Evolutionary conservation across 2,888 invertebrate genomes (phyloP).

Genomic region (Netelia inedita): DNA sequence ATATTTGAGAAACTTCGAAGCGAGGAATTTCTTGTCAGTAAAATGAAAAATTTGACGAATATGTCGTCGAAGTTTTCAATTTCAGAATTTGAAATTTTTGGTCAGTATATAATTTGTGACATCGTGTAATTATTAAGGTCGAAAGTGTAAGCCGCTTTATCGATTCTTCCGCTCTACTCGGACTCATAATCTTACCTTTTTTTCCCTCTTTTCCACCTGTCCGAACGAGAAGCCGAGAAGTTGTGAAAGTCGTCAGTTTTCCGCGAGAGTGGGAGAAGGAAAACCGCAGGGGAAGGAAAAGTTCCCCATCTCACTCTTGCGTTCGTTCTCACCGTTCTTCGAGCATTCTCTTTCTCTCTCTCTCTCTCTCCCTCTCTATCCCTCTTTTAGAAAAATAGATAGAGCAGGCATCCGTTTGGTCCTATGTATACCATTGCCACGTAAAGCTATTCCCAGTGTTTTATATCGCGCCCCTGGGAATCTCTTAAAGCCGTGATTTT

Average conservation of each 20-base stretch:
- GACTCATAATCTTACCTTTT: conserved; percentile 33
- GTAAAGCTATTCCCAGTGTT: conserved; percentile 74
- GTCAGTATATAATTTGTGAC: no score
- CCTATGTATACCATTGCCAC: conserved; percentile 48
- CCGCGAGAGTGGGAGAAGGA: conserved; percentile 12
- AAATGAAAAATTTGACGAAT: no score
- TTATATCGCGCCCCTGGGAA: conserved; percentile 75
- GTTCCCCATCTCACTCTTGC: conserved; percentile 27
- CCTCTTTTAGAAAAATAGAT: conserved; percentile 25
- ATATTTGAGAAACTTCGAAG: no score
- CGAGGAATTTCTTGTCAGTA: no score
- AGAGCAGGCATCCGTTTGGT: conserved; percentile 52
- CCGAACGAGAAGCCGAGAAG: conserved; percentile 54
- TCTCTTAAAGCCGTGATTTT: conserved; percentile 73
- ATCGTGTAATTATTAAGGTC: neutral
- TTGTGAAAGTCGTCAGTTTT: conserved; percentile 67
- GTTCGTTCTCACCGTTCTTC: conserved; percentile 5
- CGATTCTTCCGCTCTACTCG: conserved; percentile 22
- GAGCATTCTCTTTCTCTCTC: conserved; percentile 14
- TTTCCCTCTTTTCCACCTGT: conserved; percentile 2
- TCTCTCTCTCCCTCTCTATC: conserved; percentile 23
- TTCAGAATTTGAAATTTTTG: no score
- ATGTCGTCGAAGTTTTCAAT: no score
- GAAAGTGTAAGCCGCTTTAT: conserved; percentile 21
- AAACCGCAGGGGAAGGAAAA: conserved; percentile 8